phyloP scores from a whole-genome alignment of 2,888 invertebrate genomes.

The Zygaena filipendulae region DNA sequence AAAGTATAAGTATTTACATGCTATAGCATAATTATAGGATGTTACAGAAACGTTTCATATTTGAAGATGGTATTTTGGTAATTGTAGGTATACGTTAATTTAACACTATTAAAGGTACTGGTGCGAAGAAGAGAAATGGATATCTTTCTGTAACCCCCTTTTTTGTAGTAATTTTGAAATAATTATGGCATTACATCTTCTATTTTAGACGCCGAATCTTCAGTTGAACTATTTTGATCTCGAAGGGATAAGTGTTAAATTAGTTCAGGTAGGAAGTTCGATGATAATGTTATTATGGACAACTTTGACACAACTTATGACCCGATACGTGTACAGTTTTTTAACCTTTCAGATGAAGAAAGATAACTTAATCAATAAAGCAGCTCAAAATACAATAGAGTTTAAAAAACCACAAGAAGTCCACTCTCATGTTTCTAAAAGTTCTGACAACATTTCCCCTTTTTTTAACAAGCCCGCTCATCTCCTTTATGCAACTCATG shows the following conservation, averaged over 20 bases:
- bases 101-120: background rate
- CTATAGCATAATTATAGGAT: too few relatives aligned
- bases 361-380: constrained; percentile 21
- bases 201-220: constrained; percentile 41
- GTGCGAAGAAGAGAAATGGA: background rate
- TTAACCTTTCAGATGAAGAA: constrained; percentile 31
- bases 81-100: too few relatives aligned
- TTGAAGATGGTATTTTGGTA: too few relatives aligned
- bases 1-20: too few relatives aligned
- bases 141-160: background rate
- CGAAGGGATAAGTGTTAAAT: constrained; percentile 31
- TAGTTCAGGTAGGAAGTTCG: constrained; percentile 39
- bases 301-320: constrained; percentile 1
- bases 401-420: too few relatives aligned
- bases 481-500: constrained; percentile 11
- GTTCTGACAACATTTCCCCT: too few relatives aligned
- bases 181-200: constrained; percentile 5
- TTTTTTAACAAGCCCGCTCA: constrained; percentile 25
- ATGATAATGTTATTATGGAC: constrained; percentile 1
- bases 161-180: background rate
- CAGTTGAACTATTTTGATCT: constrained; percentile 31
- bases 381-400: too few relatives aligned
- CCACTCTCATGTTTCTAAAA: too few relatives aligned
- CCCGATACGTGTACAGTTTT: too few relatives aligned
- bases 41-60: too few relatives aligned